Evolutionary conservation across 2,113 vertebrate species (phyloP).

Genomic region (Polyodon spathula): DNA sequence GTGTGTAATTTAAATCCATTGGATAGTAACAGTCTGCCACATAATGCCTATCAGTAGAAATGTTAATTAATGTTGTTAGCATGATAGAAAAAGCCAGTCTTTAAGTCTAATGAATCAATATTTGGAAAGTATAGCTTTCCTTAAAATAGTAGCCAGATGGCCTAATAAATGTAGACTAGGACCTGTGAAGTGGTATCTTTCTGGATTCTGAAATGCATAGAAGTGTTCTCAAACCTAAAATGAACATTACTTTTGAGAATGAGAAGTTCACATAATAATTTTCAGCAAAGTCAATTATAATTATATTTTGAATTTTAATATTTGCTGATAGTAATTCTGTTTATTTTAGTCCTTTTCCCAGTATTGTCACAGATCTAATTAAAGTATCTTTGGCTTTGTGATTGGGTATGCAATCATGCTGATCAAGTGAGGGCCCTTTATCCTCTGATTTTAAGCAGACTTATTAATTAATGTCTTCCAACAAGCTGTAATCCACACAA

Average conservation of each 20-base stretch:
- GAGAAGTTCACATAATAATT: no score
- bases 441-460: constrained; percentile 19
- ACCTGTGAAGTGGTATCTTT: neutral
- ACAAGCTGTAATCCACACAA: constrained; percentile 34
- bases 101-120: constrained; percentile 8
- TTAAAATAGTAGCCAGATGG: neutral
- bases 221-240: neutral
- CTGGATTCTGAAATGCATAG: neutral
- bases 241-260: neutral
- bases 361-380: constrained; percentile 1
- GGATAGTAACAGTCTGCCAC: constrained; percentile 12
- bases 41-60: constrained; percentile 9
- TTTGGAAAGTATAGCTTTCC: constrained; percentile 1
- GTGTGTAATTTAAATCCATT: constrained; percentile 19
- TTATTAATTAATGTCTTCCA: constrained; percentile 14
- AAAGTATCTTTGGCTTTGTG: constrained; percentile 2
- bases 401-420: neutral
- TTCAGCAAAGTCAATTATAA: no score
- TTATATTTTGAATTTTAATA: no score
- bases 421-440: neutral
- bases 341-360: neutral
- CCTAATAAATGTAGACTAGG: neutral
- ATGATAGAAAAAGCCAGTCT: constrained; percentile 20
- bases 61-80: constrained; percentile 17
- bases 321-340: no score